phyloP scores from a whole-genome alignment of 2,113 vertebrate species.

The Dendrocopos noguchii region DNA sequence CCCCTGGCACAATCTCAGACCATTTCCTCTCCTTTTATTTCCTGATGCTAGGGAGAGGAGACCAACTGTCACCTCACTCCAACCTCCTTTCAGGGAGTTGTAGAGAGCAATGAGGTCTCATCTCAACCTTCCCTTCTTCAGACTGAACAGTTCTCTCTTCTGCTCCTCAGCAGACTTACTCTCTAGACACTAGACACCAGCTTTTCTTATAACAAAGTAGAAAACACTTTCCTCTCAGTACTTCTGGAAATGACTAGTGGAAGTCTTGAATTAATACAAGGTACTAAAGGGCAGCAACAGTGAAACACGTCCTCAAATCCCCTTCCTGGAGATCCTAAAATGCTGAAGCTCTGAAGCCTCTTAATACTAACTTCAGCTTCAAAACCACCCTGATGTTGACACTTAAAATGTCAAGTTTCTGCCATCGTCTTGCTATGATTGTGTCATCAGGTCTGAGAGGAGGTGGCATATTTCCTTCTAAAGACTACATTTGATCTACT shows the following conservation, averaged over 20 bases:
- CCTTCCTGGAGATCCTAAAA: background rate
- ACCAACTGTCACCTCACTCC: too few relatives aligned
- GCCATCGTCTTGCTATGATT: background rate
- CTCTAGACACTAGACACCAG: too few relatives aligned
- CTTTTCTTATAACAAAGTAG: background rate
- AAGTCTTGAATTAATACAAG: background rate
- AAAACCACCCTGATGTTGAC: background rate
- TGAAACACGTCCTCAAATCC: background rate
- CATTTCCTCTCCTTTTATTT: too few relatives aligned
- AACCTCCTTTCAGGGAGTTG: too few relatives aligned
- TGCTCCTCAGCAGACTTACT: too few relatives aligned
- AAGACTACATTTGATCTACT: background rate
- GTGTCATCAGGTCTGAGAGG: background rate
- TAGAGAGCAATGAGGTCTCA: too few relatives aligned
- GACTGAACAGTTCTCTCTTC: too few relatives aligned
- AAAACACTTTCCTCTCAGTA: background rate
- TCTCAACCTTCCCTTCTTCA: too few relatives aligned
- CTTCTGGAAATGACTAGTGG: background rate
- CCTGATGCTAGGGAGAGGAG: too few relatives aligned
- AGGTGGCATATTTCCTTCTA: background rate
- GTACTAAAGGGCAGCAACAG: background rate
- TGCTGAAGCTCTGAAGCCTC: background rate
- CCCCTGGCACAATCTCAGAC: too few relatives aligned
- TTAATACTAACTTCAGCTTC: background rate
- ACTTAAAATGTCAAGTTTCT: background rate